Base-by-base conservation (phyloP, 2,888 invertebrate species). In the Aphrophora alni region DNA sequence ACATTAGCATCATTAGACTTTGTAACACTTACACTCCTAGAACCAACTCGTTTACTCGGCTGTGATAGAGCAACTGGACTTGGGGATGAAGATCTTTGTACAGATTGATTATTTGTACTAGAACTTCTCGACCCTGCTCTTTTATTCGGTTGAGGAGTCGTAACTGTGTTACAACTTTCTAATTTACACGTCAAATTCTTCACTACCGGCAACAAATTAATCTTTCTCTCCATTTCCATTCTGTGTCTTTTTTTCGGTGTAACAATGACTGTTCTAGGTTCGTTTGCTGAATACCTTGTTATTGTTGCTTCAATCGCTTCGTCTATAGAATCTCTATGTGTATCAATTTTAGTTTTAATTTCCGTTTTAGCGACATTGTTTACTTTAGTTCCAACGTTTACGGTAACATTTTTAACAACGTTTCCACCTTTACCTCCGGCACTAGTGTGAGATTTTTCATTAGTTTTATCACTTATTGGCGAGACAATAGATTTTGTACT, bases 211-310 rank as follows among this genome's bases (percentile, higher is more conserved):
- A 51, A 59, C 27, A 72, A 33, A 33, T 76, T 75, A 14, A 71
- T 51, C 73, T 82, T 82, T 75, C 81, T 84, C 21, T 83, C 83
- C 44, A 75, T 90, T 88, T 94, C 94, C 76, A 93, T 86, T 83
- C 94, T 89, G 86, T 94, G 94, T 0, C 94, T 90, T 86, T 95
- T 95, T 86, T 94, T 95, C 0, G 94, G 94, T 0, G 94, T 94
- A 0, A 93, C 93, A 26, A 86, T 86, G 14, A 86, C 85, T 8
- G 85, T 75, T 24, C 82, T 69, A 0, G 74, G 78, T 76, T 81
- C 82, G 73, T 44, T 73, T 12, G 51, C 72, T 1, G 80, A 75
- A 74, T 82, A 78, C 24, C 88, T 84, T 4, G 88, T 85, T 73
- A 90, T 90, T 78, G 90, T 90, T 25, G 90, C 91, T 84, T 91